Percentiles rank a stretch among this genome's conserved stretches.
phyloP scores from a whole-genome alignment of 2,113 vertebrate species.

The Ochotona princeps region DNA sequence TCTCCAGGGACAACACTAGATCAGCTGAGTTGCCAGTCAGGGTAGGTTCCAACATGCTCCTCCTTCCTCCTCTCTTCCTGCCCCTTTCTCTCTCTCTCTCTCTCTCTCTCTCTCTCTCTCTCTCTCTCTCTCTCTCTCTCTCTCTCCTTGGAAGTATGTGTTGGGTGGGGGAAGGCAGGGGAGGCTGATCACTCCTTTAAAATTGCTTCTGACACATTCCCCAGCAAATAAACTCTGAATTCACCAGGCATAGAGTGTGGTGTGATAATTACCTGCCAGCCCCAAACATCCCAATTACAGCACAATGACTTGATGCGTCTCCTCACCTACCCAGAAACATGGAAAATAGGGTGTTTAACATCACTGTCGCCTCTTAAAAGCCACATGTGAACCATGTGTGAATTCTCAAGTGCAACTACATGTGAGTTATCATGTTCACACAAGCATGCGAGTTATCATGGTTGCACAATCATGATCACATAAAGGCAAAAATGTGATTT shows the following conservation, averaged over 20 bases:
- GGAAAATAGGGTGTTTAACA: background rate
- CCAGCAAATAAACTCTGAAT: background rate
- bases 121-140: no score
- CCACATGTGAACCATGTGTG: no score
- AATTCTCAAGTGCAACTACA: no score
- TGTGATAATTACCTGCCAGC: background rate
- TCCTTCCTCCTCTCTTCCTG: no score
- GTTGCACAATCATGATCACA: background rate
- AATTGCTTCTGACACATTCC: background rate
- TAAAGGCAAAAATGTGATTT: background rate
- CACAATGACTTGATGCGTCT: background rate
- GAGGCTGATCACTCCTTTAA: background rate
- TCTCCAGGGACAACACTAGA: background rate
- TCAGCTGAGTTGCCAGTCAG: background rate
- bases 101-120: no score
- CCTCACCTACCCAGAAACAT: background rate
- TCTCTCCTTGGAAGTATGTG: no score
- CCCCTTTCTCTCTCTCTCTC: no score
- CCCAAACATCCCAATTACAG: background rate
- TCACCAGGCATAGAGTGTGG: background rate
- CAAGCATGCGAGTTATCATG: no score
- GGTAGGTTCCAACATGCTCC: no score
- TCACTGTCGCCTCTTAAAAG: background rate
- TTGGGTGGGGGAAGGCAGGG: rapidly evolving
- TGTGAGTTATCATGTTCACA: no score